These are phyloP conservation scores for Calonectris borealis DNA, from an alignment of 2,113 vertebrate genomes.

Conservation along the genomic window DNA sequence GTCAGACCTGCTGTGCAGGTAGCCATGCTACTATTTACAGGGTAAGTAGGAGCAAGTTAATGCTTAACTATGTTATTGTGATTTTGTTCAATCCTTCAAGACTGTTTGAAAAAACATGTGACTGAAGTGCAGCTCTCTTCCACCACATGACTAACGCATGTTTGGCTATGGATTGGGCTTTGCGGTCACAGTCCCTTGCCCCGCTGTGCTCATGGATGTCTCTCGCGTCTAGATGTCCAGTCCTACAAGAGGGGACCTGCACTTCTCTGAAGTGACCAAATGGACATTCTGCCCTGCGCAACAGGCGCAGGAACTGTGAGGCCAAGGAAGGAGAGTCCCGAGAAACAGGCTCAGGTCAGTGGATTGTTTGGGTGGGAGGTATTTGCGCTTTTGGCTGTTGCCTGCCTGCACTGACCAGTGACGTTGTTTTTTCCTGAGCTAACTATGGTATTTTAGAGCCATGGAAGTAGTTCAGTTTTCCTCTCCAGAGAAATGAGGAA, in stretches of 20 bases:
- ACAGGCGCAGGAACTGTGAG: not conserved
- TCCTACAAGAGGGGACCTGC: not conserved
- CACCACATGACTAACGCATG: accelerated
- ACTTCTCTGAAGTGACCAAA: not conserved
- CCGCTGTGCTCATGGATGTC: not conserved
- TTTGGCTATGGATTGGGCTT: not conserved
- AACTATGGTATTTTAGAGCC: not conserved
- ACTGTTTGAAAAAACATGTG: not conserved
- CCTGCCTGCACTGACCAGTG: not conserved
- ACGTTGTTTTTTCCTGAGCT: not conserved
- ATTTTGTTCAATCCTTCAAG: not conserved
- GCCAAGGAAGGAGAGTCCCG: not conserved
- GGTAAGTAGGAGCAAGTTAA: conserved; percentile 14
- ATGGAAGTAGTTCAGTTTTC: not conserved
- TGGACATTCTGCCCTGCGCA: accelerated
- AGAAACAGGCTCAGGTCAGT: not conserved
- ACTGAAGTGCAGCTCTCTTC: not conserved
- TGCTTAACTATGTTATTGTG: not conserved
- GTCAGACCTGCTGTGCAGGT: not conserved
- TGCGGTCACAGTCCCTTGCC: not conserved
- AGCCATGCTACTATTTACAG: not conserved
- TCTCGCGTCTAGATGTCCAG: not conserved
- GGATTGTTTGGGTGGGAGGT: not conserved
- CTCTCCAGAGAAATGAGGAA: not conserved
- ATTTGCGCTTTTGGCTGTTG: not conserved